phyloP scores from a whole-genome alignment of 2,113 vertebrate genomes.

The Cepphus grylle region DNA sequence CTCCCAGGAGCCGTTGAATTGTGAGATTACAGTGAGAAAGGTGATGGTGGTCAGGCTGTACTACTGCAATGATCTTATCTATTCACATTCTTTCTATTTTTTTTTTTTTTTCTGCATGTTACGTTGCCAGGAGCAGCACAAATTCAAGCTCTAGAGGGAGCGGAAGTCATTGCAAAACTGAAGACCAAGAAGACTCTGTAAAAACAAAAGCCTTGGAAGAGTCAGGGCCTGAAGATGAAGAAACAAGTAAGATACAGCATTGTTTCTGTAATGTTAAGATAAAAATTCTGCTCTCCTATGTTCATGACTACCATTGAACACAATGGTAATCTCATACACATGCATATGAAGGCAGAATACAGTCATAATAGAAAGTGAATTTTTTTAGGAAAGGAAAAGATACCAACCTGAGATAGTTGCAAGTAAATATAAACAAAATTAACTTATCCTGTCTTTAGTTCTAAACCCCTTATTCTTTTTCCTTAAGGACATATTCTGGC shows the following conservation, averaged over 20 bases:
- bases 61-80: not conserved
- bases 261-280: not conserved
- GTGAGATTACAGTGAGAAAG: not conserved
- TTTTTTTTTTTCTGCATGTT: not conserved
- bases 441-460: not conserved
- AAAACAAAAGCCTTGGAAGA: conserved; percentile 57
- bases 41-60: not conserved
- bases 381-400: not conserved
- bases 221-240: conserved; percentile 53
- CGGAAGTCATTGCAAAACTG: conserved; percentile 78
- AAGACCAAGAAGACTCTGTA: conserved; percentile 65
- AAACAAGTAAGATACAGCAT: conserved; percentile 60
- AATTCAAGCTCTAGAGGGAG: conserved; percentile 85
- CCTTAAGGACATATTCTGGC: not conserved
- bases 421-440: not conserved
- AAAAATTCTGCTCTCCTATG: not conserved
- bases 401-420: not conserved
- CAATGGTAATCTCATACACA: not conserved
- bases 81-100: not conserved
- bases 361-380: not conserved
- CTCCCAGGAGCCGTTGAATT: not conserved
- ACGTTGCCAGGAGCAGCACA: conserved; percentile 83
- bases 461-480: not conserved
- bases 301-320: not conserved
- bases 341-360: not conserved